These are phyloP conservation scores for Bilobella aurantiaca DNA, from an alignment of 1,140 invertebrate genomes.

Conservation along the genomic window DNA sequence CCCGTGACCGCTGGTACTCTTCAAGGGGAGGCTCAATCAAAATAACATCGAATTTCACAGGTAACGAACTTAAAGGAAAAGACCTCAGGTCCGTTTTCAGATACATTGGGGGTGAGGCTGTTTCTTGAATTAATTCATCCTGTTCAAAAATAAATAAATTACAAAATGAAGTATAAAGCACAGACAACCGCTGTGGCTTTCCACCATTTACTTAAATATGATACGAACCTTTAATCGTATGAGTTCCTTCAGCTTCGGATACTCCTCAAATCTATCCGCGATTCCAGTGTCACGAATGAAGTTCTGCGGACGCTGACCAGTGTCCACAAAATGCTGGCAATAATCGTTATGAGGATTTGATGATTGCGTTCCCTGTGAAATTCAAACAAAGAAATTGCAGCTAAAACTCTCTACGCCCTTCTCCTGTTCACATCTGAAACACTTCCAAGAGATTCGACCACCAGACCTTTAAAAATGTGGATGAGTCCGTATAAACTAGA, in stretches of 20 bases:
- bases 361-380: constrained; percentile 79
- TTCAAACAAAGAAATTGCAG: constrained; percentile 9
- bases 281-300: constrained; percentile 94
- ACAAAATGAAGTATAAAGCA: no score
- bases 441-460: constrained; percentile 5
- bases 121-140: constrained; percentile 83
- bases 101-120: constrained; percentile 93
- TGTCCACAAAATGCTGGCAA: constrained; percentile 98
- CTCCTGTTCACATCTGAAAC: no score
- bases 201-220: no score
- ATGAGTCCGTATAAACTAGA: constrained; percentile 83
- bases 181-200: no score
- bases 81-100: constrained; percentile 79
- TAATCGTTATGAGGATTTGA: constrained; percentile 99
- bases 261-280: constrained; percentile 94
- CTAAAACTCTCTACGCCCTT: no score
- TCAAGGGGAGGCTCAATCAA: constrained; percentile 90
- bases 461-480: constrained; percentile 91
- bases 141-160: constrained; percentile 31
- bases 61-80: constrained; percentile 76
- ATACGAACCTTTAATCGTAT: constrained; percentile 72
- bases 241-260: constrained; percentile 89
- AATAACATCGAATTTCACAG: constrained; percentile 92
- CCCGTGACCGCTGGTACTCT: constrained; percentile 80
- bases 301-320: constrained; percentile 93